Evolutionary conservation across 1,140 invertebrate genomes (phyloP).

Genomic region (Drosophila ficusphila): DNA sequence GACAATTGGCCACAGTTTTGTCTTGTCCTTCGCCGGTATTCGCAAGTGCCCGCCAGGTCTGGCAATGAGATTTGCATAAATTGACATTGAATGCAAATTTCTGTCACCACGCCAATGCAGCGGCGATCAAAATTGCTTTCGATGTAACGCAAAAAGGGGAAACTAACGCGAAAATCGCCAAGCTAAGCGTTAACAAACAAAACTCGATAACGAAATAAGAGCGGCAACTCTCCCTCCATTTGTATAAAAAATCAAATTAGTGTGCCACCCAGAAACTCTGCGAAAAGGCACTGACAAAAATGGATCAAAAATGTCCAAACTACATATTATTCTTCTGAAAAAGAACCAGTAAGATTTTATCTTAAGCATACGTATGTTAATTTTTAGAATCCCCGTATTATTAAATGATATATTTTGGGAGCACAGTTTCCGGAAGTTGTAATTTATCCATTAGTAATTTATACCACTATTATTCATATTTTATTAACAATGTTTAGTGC

Average conservation of each 20-base stretch:
- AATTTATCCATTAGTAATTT: too few relatives aligned
- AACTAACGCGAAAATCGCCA: constrained; percentile 60
- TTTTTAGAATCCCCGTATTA: too few relatives aligned
- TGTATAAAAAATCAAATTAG: constrained; percentile 79
- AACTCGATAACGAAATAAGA: constrained; percentile 79
- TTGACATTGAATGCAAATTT: constrained; percentile 77
- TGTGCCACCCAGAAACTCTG: constrained; percentile 54
- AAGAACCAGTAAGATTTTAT: too few relatives aligned
- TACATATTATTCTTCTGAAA: too few relatives aligned
- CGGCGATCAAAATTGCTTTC: constrained; percentile 68
- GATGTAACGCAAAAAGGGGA: constrained; percentile 29
- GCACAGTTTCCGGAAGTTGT: too few relatives aligned
- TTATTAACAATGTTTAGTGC: neutral
- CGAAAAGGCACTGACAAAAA: constrained; percentile 7
- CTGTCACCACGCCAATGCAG: constrained; percentile 35
- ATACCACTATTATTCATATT: too few relatives aligned
- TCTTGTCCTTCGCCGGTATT: constrained; percentile 45
- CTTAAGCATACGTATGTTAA: too few relatives aligned
- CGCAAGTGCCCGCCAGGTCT: constrained; percentile 19
- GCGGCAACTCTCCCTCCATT: constrained; percentile 54
- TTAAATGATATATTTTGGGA: too few relatives aligned
- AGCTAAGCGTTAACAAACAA: constrained; percentile 81
- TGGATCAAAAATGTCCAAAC: neutral
- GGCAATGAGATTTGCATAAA: constrained; percentile 79
- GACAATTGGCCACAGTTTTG: constrained; percentile 69